Evolutionary conservation across 1,140 invertebrate genomes (phyloP), one percentile per base, ranked within the genome.

Genomic region (Akabosia matsudoensis): DNA sequence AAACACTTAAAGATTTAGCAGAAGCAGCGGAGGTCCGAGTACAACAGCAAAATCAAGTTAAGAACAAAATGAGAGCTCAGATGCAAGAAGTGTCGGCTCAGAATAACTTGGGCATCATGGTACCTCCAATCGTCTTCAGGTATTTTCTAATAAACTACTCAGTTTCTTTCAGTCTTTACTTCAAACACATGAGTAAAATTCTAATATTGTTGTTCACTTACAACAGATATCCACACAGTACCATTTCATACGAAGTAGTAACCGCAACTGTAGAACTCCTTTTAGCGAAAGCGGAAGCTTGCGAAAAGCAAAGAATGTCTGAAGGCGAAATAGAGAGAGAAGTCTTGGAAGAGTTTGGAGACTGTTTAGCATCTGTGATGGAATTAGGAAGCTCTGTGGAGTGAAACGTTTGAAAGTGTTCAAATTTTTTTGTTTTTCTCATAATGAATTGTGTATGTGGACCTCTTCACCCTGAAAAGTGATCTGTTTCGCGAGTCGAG

Each of bases 191-290:
- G 30, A 28, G 31, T 75, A 22, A 13, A 80, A 79, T 82, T 80
- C 37, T 45, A 18, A 45, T 45, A 7, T 45, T 7, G 24, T 56
- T 56, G 54, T 83, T 61, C 80, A n/a, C n/a, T n/a, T n/a, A n/a
- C n/a, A n/a, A n/a, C n/a, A 94, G 93, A 80, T 90, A 93, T 85
- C 92, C 95, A 30, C 94, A 92, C 83, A 93, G 91, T 80, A 94
- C 95, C 84, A 90, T 98, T 82, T 97, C 94, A 1, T 88, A 92
- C 34, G 95, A 97, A 84, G 95, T 99, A 1, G 92, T 98, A 1
- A 95, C 97, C 84, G 96, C 97, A 33, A 97, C 97, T 1, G 94
- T 94, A 83, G 92, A 96, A 82, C 98, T 97, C 86, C 87, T 99
- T 81, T 86, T 99, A 81, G 95, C 96, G 1, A 92, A 96, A 83